phyloP scores from a whole-genome alignment of 2,888 invertebrate species.

The Branchipolynoe longqiensis region DNA sequence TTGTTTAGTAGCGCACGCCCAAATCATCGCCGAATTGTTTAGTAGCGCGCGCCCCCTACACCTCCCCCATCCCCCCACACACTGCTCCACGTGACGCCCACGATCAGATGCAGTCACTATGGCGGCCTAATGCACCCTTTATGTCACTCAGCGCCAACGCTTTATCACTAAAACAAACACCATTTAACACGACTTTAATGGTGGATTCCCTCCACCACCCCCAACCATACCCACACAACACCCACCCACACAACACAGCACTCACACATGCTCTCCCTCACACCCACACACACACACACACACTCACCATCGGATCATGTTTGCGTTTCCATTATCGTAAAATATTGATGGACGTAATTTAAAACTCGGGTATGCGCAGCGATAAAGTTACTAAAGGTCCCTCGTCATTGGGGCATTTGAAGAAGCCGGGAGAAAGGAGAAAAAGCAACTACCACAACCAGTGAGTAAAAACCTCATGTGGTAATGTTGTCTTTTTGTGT shows the following conservation, averaged over 20 bases:
- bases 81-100: conserved; percentile 34
- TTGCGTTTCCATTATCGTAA: conserved; percentile 42
- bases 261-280: too few relatives aligned
- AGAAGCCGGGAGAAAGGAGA: neutral
- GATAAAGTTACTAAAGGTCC: conserved; percentile 18
- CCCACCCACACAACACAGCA: too few relatives aligned
- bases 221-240: too few relatives aligned
- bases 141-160: conserved; percentile 37
- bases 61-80: too few relatives aligned
- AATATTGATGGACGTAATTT: conserved; percentile 22
- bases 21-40: too few relatives aligned
- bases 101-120: conserved; percentile 11
- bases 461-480: too few relatives aligned
- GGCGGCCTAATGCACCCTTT: conserved; percentile 31
- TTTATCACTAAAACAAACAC: conserved; percentile 54
- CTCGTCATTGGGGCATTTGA: neutral
- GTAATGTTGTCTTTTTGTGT: too few relatives aligned
- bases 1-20: too few relatives aligned
- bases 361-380: neutral
- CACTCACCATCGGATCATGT: too few relatives aligned
- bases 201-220: conserved; percentile 1
- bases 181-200: conserved; percentile 33
- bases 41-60: too few relatives aligned
- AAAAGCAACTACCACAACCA: too few relatives aligned
- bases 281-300: too few relatives aligned